Base-by-base conservation (phyloP, 2,888 invertebrate species). In the Digitonthophagus gazella region DNA sequence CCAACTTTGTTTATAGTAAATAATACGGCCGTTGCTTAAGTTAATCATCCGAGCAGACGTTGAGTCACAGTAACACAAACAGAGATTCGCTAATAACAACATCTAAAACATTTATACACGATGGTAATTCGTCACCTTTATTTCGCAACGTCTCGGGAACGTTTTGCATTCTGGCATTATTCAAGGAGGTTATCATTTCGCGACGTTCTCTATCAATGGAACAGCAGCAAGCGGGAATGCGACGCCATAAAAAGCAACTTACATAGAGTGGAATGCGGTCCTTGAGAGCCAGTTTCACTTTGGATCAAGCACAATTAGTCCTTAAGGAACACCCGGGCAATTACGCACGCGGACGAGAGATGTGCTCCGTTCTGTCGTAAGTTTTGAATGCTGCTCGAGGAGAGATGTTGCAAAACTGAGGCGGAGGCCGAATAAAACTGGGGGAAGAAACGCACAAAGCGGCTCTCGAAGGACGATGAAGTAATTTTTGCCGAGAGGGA, bases 401-500 rank as follows among this genome's bases (percentile, higher is more conserved):
- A 44, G 28, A 44, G 2, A 44, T 44, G 28, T 44, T 44, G 28
- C 28, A 44, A 44, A 44, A 44, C 28, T 44, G 8, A 44, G 28
- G 6, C 28, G 28, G 28, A 44, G 28, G 28, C 28, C 28, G 28
- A 44, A 44, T 44, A 44, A 44, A 44, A 44, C 28, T 44, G 28
- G 28, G 28, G 28, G 28, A 44, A 44, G 28, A 44, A 44, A 44
- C 28, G 28, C 28, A 44, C 28, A 44, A 44, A 44, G 28, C 28
- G 28, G 11, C 28, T 44, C 16, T 20, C 20, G 61, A 61, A 61
- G 61, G 61, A 19, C 61, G 61, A 61, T 61, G 61, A 61, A 61
- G 61, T 61, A 61, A 61, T 61, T 61, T 61, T 61, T 61, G 61
- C 61, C 61, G 19, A 18, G 20, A 61, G 61, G 20, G 61, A 18